phyloP scores from a whole-genome alignment of 2,113 vertebrate genomes.

The Brevimyrus niger region DNA sequence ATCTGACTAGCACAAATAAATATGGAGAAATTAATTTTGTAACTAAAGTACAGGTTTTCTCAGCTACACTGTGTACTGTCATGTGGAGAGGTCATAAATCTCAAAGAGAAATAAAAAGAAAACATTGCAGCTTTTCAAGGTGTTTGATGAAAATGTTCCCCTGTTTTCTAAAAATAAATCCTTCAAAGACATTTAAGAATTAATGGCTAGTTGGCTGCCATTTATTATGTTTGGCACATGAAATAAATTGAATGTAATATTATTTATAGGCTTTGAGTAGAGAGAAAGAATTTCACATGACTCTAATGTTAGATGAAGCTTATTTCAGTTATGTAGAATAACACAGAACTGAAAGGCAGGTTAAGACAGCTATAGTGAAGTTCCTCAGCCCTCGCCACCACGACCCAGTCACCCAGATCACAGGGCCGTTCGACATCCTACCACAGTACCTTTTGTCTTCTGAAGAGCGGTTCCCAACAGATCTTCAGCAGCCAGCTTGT shows the following conservation, averaged over 20 bases:
- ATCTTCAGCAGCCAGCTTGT: constrained; percentile 39
- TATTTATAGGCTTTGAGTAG: background rate
- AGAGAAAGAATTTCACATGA: background rate
- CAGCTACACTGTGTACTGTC: background rate
- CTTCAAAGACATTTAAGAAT: background rate
- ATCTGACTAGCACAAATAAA: background rate
- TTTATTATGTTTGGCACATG: background rate
- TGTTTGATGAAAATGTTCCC: background rate
- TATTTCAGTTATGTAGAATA: background rate
- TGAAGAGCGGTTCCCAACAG: constrained; percentile 60
- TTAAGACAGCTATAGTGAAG: background rate
- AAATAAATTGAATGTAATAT: background rate
- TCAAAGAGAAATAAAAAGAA: background rate
- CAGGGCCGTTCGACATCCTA: background rate
- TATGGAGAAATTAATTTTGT: background rate
- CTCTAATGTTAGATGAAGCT: background rate
- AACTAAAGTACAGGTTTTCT: background rate
- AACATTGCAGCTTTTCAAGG: background rate
- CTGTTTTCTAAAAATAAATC: background rate
- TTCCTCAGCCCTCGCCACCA: background rate
- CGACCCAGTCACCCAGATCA: background rate
- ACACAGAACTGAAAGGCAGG: background rate
- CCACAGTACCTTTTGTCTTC: constrained; percentile 59
- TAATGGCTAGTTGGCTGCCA: background rate
- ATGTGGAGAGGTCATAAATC: background rate